Conservation (phyloP, 2,888 invertebrate genomes). For the Mythimna lalbum region DNA sequence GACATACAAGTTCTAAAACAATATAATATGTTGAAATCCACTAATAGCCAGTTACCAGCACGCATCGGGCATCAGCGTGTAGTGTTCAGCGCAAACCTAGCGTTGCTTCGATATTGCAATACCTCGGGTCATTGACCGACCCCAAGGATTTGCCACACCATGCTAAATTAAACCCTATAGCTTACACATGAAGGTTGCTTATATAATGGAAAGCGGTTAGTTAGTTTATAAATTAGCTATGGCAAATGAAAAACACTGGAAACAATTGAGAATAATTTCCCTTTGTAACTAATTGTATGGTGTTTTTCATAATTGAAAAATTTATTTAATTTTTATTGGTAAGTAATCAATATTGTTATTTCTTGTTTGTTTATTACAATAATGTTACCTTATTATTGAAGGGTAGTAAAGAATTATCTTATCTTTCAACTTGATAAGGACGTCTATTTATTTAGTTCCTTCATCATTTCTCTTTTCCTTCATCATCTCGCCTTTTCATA, state of each 20-base stretch:
- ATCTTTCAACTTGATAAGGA: background rate
- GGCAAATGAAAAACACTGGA: conserved; percentile 58
- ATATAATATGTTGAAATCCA: conserved; percentile 44
- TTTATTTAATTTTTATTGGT: conserved; percentile 28
- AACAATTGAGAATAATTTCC: conserved; percentile 63
- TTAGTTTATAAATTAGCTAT: conserved; percentile 59
- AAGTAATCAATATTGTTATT: conserved; percentile 1
- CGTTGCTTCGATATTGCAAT: conserved; percentile 70
- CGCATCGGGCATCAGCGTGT: conserved; percentile 57
- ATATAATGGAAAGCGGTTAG: conserved; percentile 15
- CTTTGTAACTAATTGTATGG: conserved; percentile 58
- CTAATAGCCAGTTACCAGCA: conserved; percentile 42
- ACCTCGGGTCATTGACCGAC: conserved; percentile 76
- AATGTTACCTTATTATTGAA: background rate
- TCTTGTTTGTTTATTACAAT: conserved; percentile 11
- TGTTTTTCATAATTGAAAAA: conserved; percentile 52
- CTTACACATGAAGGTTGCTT: background rate
- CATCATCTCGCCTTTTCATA: too few species aligned
- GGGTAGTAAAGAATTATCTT: background rate
- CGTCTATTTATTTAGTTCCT: background rate
- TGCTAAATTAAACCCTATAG: conserved; percentile 32
- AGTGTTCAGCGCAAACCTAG: conserved; percentile 58
- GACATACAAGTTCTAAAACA: conserved; percentile 16
- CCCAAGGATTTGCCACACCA: conserved; percentile 72
- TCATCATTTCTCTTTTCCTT: background rate